These are phyloP conservation scores for Nyctereutes procyonoides DNA, from an alignment of 2,113 vertebrate genomes.

Conservation along the genomic window DNA sequence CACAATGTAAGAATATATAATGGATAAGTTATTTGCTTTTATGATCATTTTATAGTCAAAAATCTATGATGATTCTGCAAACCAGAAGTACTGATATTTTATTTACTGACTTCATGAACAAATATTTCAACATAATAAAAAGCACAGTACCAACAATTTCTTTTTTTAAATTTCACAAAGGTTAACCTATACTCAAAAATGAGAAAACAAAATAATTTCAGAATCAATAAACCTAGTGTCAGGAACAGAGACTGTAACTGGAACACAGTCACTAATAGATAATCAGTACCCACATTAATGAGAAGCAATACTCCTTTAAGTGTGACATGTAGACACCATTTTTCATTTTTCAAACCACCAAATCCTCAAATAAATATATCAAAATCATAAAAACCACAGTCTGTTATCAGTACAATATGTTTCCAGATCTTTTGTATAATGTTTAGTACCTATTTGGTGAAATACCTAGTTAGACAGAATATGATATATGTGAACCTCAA, in stretches of 20 bases:
- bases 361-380: constrained; percentile 79
- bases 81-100: constrained; percentile 86
- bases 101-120: constrained; percentile 86
- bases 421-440: constrained; percentile 80
- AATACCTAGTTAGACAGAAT: constrained; percentile 81
- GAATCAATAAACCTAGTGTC: constrained; percentile 35
- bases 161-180: constrained; percentile 75
- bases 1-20: constrained; percentile 84
- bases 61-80: constrained; percentile 87
- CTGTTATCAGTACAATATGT: constrained; percentile 82
- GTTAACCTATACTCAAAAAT: constrained; percentile 66
- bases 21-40: constrained; percentile 86
- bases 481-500: constrained; percentile 85
- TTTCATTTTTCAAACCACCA: constrained; percentile 79
- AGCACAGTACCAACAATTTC: constrained; percentile 68
- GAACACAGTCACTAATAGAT: constrained; percentile 35
- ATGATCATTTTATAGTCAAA: constrained; percentile 86
- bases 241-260: background rate
- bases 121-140: constrained; percentile 85
- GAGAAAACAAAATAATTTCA: constrained; percentile 71
- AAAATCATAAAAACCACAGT: constrained; percentile 78
- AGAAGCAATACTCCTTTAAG: constrained; percentile 32
- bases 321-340: background rate
- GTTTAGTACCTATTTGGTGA: constrained; percentile 84
- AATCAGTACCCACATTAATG: background rate